These are phyloP conservation scores for Camponotus pennsylvanicus DNA, from an alignment of 1,140 invertebrate species.

Conservation along the genomic window DNA sequence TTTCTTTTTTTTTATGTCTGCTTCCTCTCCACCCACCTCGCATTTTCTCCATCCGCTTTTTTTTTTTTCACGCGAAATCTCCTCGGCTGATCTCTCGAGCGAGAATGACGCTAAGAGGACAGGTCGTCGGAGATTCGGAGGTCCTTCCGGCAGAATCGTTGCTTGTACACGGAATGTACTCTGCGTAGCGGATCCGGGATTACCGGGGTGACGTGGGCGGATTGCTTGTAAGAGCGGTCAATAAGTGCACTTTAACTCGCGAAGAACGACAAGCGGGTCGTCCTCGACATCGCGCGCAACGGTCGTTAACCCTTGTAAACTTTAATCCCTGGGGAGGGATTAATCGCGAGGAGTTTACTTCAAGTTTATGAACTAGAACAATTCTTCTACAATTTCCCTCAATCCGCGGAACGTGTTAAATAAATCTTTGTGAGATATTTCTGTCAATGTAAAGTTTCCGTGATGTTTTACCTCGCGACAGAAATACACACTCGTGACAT, in stretches of 20 bases:
- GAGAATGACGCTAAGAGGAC: slow-evolving; percentile 63
- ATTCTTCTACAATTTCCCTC: slow-evolving; percentile 44
- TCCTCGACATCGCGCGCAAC: slow-evolving; percentile 20
- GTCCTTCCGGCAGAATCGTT: slow-evolving; percentile 37
- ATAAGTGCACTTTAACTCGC: slow-evolving; percentile 61
- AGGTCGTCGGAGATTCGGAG: slow-evolving; percentile 56
- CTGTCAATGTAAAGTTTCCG: neutral
- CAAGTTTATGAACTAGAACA: slow-evolving; percentile 23
- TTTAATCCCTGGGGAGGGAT: slow-evolving; percentile 53
- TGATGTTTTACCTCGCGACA: neutral
- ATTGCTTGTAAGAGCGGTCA: slow-evolving; percentile 61
- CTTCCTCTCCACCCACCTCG: neutral
- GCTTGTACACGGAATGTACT: slow-evolving; percentile 56
- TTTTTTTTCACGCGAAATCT: slow-evolving; percentile 13
- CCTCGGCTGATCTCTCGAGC: slow-evolving; percentile 47
- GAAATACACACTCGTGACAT: neutral
- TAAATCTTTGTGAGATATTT: slow-evolving; percentile 30
- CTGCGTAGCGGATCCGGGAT: slow-evolving; percentile 42
- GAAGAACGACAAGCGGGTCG: slow-evolving; percentile 27
- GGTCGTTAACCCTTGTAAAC: slow-evolving; percentile 54
- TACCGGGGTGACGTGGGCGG: slow-evolving; percentile 46
- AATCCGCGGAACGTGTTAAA: slow-evolving; percentile 16
- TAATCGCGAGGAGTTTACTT: slow-evolving; percentile 38
- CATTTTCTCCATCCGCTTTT: neutral
- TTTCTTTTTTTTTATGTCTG: slow-evolving; percentile 35